Evolutionary conservation across 1,140 invertebrate genomes (phyloP), one percentile per base, ranked within the genome.

Genomic region (Sinonovacula constricta): DNA sequence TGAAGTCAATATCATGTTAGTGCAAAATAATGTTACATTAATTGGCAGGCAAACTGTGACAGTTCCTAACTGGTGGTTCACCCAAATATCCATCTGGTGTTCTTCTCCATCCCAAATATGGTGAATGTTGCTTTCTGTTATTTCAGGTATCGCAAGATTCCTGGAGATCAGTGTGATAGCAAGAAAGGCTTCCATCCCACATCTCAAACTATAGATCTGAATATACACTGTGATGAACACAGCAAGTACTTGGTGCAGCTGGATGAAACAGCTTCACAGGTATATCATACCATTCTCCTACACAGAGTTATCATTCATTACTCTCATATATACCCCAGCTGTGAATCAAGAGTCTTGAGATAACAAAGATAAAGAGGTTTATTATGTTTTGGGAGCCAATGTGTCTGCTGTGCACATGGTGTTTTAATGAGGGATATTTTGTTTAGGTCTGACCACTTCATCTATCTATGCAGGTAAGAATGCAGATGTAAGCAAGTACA

Each of bases 131-230:
- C 15, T 3, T 60, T 63, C 18, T 31, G 72, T 12, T 77, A n/a
- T 82, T 77, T 31, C 72, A 89, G 89, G 15, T 91, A 90, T 74
- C 82, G 88, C 45, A 88, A 89, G 79, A 85, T 91, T 26, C 89
- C 90, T 66, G 87, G 87, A 71, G 89, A 90, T 80, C 39, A 49
- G n/a, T 91, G 90, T 79, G n/a, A n/a, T n/a, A n/a, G n/a, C n/a
- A 59, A 51, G 26, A 80, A 66, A 60, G 88, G 88, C 3, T 88
- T 85, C 63, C 33, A 59, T 7, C 81, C 83, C 0, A 66, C 49
- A 12, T 78, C 79, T 22, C 79, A 80, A 36, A 12, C 60, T 26
- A 85, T 87, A 36, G 80, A 86, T 51, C 62, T 89, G 34, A 76
- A 72, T 28, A 56, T 78, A 59, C 56, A 65, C 12, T 88, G 87